Evolutionary conservation across 1,140 invertebrate genomes (phyloP), one percentile per base, ranked within the genome.

Genomic region (Vanessa atalanta): DNA sequence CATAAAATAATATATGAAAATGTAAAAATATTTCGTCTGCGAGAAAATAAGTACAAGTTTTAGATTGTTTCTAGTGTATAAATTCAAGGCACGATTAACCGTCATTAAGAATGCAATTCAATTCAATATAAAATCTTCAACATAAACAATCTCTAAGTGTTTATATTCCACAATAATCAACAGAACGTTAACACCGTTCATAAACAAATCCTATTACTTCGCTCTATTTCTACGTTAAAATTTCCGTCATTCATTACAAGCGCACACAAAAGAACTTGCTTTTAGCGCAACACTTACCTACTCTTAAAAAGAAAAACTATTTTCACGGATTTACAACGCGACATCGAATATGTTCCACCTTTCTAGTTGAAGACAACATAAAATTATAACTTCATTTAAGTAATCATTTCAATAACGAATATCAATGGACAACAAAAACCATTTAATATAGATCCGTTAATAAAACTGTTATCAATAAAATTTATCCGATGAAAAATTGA

Each of bases 231-330:
- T 23, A 57, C 53, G 53, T 57, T 57, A 26, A 57, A 16, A 57
- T 57, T 57, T 57, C 53, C 53, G 53, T 57, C 53, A 57, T 57
- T 57, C 53, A 57, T 57, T 57, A 57, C 53, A 57, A 23, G 53
- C 53, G 53, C 53, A 23, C 53, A 57, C 53, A 23, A 57, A 57
- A 57, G 53, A 57, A 20, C 53, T 57, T 57, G 53, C 53, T 57
- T 57, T 57, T 57, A 57, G 53, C 20, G 53, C 53, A 57, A 57
- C 53, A 57, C 53, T 57, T 57, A 57, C 53, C 23, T 26, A 57
- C 53, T 11, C 53, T 57, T 57, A 57, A 57, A 57, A 57, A 57
- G 53, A 57, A 57, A 57, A 57, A 57, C 53, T 57, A 57, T 57
- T 57, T 57, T 57, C 53, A 57, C 20, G 53, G 53, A 23, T 57